Percentiles rank a stretch among this genome's conserved stretches.
Conservation (phyloP, 2,888 invertebrate genomes). For the Euzophera pinguis region DNA sequence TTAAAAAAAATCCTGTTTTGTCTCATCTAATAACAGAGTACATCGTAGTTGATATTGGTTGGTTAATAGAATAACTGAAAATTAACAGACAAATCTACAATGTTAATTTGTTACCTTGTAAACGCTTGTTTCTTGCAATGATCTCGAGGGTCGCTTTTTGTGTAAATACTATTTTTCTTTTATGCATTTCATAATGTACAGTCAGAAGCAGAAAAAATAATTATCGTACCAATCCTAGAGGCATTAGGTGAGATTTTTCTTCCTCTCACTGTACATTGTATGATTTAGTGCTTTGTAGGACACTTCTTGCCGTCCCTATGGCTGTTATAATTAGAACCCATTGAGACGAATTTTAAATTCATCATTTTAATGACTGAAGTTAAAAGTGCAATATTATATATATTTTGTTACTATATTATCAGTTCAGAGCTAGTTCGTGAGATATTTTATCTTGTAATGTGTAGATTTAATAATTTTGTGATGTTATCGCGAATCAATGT, state of each 20-base stretch:
- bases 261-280: not conserved
- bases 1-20: no score
- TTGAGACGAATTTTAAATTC: not conserved
- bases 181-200: not conserved
- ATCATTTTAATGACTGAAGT: not conserved
- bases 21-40: no score
- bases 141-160: no score
- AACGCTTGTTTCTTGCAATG: no score
- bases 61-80: no score
- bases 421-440: not conserved
- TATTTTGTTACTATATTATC: not conserved
- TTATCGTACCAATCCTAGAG: no score
- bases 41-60: no score
- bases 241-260: not conserved
- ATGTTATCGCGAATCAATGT: conserved; percentile 14
- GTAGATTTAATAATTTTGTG: not conserved
- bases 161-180: no score
- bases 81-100: no score
- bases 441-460: not conserved
- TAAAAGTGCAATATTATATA: not conserved
- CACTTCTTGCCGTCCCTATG: not conserved
- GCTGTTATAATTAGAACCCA: not conserved
- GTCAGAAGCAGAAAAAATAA: no score
- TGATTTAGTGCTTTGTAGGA: not conserved
- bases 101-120: no score